A percentile compares a stretch with the other conserved stretches of the same genome.
phyloP scores from a whole-genome alignment of 2,113 vertebrate genomes.

The Aleadryas rufinucha region DNA sequence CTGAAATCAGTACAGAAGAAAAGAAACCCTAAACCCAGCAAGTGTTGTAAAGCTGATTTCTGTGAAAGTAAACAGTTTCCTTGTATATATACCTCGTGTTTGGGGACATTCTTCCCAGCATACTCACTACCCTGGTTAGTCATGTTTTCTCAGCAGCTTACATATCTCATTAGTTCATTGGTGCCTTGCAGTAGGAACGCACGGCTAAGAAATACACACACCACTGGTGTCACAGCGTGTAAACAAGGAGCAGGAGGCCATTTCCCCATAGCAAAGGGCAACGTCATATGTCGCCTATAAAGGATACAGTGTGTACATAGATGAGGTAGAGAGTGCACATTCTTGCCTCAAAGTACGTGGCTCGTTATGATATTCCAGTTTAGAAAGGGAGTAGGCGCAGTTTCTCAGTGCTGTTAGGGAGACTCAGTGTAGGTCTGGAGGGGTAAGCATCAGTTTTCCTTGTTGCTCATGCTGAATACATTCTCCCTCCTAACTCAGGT shows the following conservation, averaged over 20 bases:
- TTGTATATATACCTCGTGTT: background rate
- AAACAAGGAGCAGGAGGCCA: background rate
- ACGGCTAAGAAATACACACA: background rate
- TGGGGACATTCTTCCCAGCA: background rate
- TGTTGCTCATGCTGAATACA: background rate
- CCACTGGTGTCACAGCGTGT: background rate
- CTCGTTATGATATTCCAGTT: background rate
- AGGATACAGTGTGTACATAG: background rate
- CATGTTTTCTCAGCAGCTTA: constrained; percentile 22
- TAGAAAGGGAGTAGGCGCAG: background rate
- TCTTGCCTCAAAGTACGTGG: background rate
- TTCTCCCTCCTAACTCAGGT: background rate
- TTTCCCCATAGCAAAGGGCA: constrained; percentile 43
- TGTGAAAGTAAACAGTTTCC: background rate
- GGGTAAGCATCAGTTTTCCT: background rate
- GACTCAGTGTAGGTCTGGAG: background rate
- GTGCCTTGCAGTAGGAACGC: background rate
- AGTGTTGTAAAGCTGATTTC: background rate
- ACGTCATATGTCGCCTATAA: background rate
- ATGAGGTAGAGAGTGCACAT: background rate
- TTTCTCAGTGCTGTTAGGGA: background rate
- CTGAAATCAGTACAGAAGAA: background rate
- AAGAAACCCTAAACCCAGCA: background rate
- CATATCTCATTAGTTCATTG: background rate
- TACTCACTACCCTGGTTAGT: background rate